Evolutionary conservation across 2,797 vertebrate species (phyloP).

Genomic region (Todus mexicanus): DNA sequence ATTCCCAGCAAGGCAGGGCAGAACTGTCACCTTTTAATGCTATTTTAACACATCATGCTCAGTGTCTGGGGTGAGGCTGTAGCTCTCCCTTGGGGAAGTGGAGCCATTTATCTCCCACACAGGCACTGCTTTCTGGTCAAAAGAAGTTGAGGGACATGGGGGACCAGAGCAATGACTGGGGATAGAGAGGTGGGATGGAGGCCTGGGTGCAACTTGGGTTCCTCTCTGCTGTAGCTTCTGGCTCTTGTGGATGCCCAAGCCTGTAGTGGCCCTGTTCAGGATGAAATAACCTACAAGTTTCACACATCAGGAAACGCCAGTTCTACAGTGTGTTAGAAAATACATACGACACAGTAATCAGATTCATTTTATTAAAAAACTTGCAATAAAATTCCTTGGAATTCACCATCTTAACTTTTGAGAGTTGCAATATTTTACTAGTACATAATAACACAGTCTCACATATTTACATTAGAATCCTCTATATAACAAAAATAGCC

Average conservation of each 20-base stretch:
- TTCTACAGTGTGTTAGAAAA: background rate
- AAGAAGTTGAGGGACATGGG: background rate
- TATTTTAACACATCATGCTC: background rate
- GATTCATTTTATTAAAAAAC: slow-evolving; percentile 80
- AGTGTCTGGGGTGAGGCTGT: background rate
- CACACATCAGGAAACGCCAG: background rate
- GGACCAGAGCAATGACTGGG: background rate
- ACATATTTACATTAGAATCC: slow-evolving; percentile 81
- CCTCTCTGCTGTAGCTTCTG: background rate
- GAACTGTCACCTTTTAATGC: background rate
- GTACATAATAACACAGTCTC: slow-evolving; percentile 77
- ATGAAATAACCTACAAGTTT: background rate
- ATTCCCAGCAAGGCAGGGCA: background rate
- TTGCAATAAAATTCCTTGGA: slow-evolving; percentile 81
- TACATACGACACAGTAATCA: background rate
- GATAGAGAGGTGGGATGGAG: accelerated
- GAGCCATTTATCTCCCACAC: background rate
- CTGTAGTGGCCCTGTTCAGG: background rate
- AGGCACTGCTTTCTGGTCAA: background rate
- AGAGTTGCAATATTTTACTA: slow-evolving; percentile 80
- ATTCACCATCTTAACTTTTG: slow-evolving; percentile 78
- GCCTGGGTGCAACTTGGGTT: background rate
- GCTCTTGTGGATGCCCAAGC: background rate
- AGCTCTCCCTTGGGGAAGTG: background rate
- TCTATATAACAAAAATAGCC: slow-evolving; percentile 87